These are phyloP conservation scores for Thryonomys swinderianus DNA, from an alignment of 2,113 vertebrate species.

Conservation along the genomic window DNA sequence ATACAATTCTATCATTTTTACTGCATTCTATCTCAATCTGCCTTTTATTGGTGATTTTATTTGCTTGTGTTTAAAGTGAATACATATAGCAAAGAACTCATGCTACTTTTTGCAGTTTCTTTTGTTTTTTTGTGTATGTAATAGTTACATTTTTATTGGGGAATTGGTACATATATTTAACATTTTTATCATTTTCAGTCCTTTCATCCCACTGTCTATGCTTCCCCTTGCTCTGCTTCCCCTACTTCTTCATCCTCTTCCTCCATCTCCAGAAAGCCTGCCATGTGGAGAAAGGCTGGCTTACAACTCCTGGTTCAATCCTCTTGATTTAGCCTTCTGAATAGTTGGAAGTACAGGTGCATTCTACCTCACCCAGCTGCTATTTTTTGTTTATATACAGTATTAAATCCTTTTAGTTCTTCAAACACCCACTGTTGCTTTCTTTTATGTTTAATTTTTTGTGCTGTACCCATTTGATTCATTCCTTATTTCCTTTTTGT, in stretches of 20 bases:
- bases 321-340: neutral
- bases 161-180: neutral
- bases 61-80: constrained; percentile 24
- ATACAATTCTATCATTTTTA: neutral
- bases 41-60: neutral
- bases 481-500: neutral
- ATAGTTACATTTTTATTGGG: neutral
- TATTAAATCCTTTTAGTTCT: neutral
- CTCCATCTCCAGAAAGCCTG: neutral
- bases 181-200: neutral
- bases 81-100: neutral
- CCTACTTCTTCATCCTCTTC: neutral
- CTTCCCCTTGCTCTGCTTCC: too few relatives aligned
- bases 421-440: neutral
- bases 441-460: constrained; percentile 43
- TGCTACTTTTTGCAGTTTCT: neutral
- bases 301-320: neutral
- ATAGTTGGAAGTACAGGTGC: neutral
- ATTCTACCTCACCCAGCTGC: neutral
- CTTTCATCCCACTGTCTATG: neutral
- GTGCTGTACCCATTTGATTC: neutral
- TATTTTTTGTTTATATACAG: neutral
- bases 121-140: neutral
- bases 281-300: neutral
- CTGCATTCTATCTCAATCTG: neutral